Conservation (phyloP, 2,113 vertebrate species). For the Leuciscus idus region DNA sequence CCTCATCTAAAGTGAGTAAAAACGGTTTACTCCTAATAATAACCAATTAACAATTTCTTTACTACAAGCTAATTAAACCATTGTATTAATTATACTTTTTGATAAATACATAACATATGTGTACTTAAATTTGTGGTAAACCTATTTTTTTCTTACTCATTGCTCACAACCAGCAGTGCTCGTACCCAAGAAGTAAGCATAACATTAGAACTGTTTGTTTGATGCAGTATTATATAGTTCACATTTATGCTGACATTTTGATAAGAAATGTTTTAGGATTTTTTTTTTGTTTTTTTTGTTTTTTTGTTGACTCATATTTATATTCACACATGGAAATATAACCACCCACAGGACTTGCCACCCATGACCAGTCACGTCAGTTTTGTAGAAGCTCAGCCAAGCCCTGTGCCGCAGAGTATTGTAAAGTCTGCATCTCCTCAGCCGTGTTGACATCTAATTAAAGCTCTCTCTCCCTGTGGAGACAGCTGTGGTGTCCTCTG, state of each 20-base stretch:
- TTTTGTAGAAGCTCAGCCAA: background rate
- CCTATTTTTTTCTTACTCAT: too few species aligned
- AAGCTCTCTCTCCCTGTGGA: slow-evolving; percentile 17
- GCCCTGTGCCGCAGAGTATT: background rate
- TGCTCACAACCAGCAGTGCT: too few species aligned
- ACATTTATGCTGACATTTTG: background rate
- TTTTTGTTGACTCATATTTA: slow-evolving; percentile 20
- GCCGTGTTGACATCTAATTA: slow-evolving; percentile 42
- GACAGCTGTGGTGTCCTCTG: background rate
- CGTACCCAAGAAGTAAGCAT: too few species aligned
- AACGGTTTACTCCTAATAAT: too few species aligned
- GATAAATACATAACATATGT: too few species aligned
- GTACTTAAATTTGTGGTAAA: too few species aligned
- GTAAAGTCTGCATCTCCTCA: slow-evolving; percentile 15
- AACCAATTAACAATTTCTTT: too few species aligned
- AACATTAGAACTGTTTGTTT: background rate
- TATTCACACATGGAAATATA: slow-evolving; percentile 23
- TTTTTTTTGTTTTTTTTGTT: too few species aligned
- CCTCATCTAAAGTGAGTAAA: too few species aligned
- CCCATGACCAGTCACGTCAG: slow-evolving; percentile 7
- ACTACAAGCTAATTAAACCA: too few species aligned
- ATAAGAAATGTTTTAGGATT: background rate
- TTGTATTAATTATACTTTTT: too few species aligned
- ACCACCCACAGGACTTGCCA: slow-evolving; percentile 27
- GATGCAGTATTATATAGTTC: background rate